Base-by-base conservation (phyloP, 2,888 invertebrate genomes). In the Leucophenga montana region DNA sequence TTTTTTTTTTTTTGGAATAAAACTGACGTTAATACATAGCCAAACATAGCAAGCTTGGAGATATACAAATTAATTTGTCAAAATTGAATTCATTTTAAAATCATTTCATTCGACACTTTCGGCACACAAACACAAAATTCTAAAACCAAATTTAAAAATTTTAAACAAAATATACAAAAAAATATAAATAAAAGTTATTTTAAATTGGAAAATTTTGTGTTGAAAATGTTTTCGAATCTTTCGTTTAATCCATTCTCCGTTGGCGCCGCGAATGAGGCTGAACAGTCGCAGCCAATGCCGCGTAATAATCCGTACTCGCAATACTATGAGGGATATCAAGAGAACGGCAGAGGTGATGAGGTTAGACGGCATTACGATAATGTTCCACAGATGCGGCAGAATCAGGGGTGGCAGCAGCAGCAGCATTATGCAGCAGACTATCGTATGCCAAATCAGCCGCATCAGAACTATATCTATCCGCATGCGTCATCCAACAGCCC, bases 171-270 rank as follows among this genome's bases (percentile, higher is more conserved):
- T 39, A 39, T 11, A n/a, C n/a, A n/a, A n/a, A 39, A 39, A 39
- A 39, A 5, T 39, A 5, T 8, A 11, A 39, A 39, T 5, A 39
- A 39, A 39, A 8, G 3, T 5, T 11, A 39, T 11, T 39, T 39
- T 39, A 39, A 39, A 39, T 39, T 5, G 11, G 1, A 39, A 39
- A 39, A 39, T 11, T 11, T 5, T 4, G 27, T 27, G 27, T 27
- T 27, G 11, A 56, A 56, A 56, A 56, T 56, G 56, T 56, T 22
- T 27, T 22, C 56, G 22, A 22, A 56, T 56, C 18, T 56, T 9
- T 22, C 27, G 56, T 56, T 56, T 56, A 56, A 56, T 56, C 56
- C 56, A 1, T 22, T 56, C 4, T 22, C 56, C 11, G 22, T 22
- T 3, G 56, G 56, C 20, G 22, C 53, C 53, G 6, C 18, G 14